phyloP scores from a whole-genome alignment of 2,113 vertebrate genomes.

The Muntiacus muntjak region DNA sequence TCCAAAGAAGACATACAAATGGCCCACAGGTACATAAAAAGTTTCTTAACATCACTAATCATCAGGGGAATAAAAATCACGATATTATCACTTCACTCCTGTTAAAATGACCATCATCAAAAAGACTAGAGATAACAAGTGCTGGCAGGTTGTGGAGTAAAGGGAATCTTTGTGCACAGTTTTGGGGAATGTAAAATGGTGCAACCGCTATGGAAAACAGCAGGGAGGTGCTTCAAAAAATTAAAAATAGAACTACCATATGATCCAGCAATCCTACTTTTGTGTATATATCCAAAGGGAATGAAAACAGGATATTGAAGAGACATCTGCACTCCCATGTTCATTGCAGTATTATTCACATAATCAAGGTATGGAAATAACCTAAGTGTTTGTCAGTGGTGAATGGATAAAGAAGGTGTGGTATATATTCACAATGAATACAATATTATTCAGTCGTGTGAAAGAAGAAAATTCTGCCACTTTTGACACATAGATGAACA shows the following conservation, averaged over 20 bases:
- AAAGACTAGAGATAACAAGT: background rate
- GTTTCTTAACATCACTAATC: background rate
- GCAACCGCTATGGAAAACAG: background rate
- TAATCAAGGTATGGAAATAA: background rate
- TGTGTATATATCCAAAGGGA: background rate
- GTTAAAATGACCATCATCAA: background rate
- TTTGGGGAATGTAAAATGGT: background rate
- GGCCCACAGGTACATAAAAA: background rate
- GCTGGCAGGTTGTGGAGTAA: background rate
- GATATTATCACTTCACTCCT: background rate
- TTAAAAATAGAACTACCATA: background rate
- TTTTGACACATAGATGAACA: background rate
- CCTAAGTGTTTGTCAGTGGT: background rate
- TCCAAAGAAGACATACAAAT: background rate
- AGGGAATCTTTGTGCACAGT: background rate
- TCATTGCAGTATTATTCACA: background rate
- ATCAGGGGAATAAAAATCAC: background rate
- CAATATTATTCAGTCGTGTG: background rate
- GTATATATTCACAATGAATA: background rate
- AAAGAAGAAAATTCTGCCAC: background rate
- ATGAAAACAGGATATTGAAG: background rate
- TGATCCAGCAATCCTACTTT: background rate
- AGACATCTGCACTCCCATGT: background rate
- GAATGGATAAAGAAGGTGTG: background rate
- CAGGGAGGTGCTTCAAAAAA: background rate